Base-by-base conservation (phyloP, 2,797 vertebrate genomes). In the Eremophila alpestris region DNA sequence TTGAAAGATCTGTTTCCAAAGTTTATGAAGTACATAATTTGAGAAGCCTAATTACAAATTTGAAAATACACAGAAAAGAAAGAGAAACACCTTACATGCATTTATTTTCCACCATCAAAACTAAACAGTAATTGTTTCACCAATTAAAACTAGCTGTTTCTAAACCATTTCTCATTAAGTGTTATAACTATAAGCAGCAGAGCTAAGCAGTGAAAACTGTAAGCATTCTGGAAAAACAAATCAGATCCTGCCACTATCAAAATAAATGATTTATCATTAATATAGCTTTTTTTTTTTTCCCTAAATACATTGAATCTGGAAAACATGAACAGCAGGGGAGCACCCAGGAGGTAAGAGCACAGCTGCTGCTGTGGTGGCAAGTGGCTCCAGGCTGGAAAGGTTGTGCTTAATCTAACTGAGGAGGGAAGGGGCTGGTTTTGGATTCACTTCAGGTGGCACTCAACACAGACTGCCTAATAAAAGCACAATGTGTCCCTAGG, bases 1-100 rank as follows among this genome's bases (percentile, higher is more conserved):
- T 87, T 83, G 77, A 95, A 93, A 90, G 90, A 91, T 82, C 55
- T 83, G 34, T 55, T 93, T 94, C 89, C 91, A 89, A 95, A 89
- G 74, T 64, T 92, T 90, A 92, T 51, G 52, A 94, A 91, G 76
- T 41, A 87, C 30, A 51, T 92, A 93, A 93, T 83, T 87, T 74
- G 63, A 83, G 76, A 89, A 91, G 65, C 69, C 76, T 91, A 95
- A 85, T 78, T 93, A 94, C 68, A 90, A 92, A 92, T 93, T 86
- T 89, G 74, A 88, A 92, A 82, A 94, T 77, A 85, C 2, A 7
- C 23, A 84, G 36, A 88, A 79, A 90, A 89, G 59, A 83, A 75
- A 85, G 71, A 81, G 56, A 71, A 89, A 91, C 43, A 81, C 58
- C 64, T 89, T 74, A 88, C 52, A 48, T 24, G 38, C 30, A 85